Base-by-base conservation (phyloP, 2,888 invertebrate species). In the Orthosia incerta region DNA sequence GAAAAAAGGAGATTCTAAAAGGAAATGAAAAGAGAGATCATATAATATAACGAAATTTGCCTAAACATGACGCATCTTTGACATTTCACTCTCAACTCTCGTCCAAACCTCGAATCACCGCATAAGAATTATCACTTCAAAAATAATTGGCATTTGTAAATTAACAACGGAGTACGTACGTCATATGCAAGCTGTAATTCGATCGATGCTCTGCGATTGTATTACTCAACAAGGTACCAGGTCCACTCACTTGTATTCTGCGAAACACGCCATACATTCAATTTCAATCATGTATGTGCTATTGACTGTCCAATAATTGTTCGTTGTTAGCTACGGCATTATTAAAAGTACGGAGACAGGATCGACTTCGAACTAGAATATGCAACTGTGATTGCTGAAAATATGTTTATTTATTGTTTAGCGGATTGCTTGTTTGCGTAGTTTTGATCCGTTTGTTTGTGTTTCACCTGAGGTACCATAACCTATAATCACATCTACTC, bases 141-240 rank as follows among this genome's bases (percentile, higher is more conserved):
- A 39, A 39, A 50, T 65, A 70, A 81, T 76, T 68, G 50, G 60
- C 39, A 45, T 46, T n/a, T 12, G 45, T 60, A 45, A 55, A 55
- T 23, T 23, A 60, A 59, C 39, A 62, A 50, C 53, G 16, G 56
- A 72, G 72, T 64, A 73, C 31, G 56, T 66, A 64, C 72, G 78
- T 71, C 71, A 79, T 86, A 79, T 69, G 78, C 86, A 78, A 79
- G 51, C 53, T 62, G 90, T 86, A 82, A 89, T 87, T 86, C 67
- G 82, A 89, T 87, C 87, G 79, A 82, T 84, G 79, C 76, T 79
- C 70, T 82, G 70, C 63, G 80, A 85, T 88, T 80, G 82, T 80
- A 73, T 87, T 87, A 85, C 85, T 59, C 15, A 79, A 77, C 77
- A 45, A 68, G 65, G 61, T 73, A 78, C 80, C 56, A 61, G 55